Conservation (phyloP, 2,113 vertebrate species). For the Rhea pennata region DNA sequence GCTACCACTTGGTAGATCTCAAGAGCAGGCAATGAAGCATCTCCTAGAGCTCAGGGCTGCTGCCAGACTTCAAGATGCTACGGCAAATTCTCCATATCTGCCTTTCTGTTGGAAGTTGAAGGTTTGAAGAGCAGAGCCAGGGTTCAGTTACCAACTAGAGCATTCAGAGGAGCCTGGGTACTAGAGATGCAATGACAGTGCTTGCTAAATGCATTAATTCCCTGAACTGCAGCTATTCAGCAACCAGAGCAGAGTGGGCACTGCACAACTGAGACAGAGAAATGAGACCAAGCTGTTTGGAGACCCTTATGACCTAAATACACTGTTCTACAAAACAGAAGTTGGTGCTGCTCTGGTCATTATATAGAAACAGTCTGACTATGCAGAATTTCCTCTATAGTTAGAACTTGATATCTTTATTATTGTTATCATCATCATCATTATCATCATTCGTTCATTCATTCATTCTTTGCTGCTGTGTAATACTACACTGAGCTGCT, state of each 20-base stretch:
- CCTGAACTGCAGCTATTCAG: background rate
- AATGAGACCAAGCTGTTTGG: background rate
- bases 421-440: background rate
- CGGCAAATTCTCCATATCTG: background rate
- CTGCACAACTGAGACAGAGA: background rate
- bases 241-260: background rate
- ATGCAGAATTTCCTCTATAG: background rate
- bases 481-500: background rate
- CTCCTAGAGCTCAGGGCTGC: background rate
- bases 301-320: background rate
- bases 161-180: background rate
- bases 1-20: background rate
- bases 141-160: background rate
- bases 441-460: background rate
- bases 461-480: background rate
- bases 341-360: fast-evolving
- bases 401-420: background rate
- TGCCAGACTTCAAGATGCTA: background rate
- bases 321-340: background rate
- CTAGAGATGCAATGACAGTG: background rate
- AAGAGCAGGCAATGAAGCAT: background rate
- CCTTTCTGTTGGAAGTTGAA: background rate
- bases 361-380: background rate
- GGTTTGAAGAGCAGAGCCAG: background rate
- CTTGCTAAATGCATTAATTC: fast-evolving